Evolutionary conservation across 2,888 invertebrate genomes (phyloP), one percentile per base, ranked within the genome.

Genomic region (Megamerina dolium): DNA sequence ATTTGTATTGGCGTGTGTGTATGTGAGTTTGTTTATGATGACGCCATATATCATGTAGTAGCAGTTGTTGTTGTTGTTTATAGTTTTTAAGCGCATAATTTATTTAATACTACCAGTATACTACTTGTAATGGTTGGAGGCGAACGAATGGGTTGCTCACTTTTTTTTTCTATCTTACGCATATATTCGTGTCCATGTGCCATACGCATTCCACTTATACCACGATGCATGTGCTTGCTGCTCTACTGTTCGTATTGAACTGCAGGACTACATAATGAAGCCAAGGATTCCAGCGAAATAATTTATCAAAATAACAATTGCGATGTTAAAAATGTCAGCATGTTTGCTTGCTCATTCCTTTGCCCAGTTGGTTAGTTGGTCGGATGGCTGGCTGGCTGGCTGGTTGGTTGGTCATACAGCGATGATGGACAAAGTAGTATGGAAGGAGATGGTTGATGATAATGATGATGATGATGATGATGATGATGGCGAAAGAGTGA

Each of bases 301-400:
- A 50, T 50, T 50, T 50, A 48, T 50, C 48, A 50, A 45, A 48
- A 44, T 44, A 47, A 42, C 39, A 40, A 44, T 46, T 50, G 48
- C 43, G 18, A 41, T 18, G 33, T 10, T 14, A 33, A 8, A 33
- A 33, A n/a, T n/a, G n/a, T n/a, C n/a, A n/a, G n/a, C n/a, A n/a
- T n/a, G n/a, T n/a, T n/a, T n/a, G n/a, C n/a, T n/a, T n/a, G n/a
- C n/a, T n/a, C n/a, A n/a, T n/a, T n/a, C n/a, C n/a, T n/a, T n/a
- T n/a, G n/a, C n/a, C n/a, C n/a, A n/a, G 38, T 44, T 30, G 46
- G 41, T 49, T 41, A 46, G 46, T 46, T 44, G 44, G 35, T 26
- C 26, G 44, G 46, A n/a, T n/a, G n/a, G n/a, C n/a, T 42, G 43
- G 43, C 38, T 37, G 17, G 30, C 39, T 42, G 29, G 34, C 23